A percentile compares a stretch with the other conserved stretches of the same genome.
Evolutionary conservation across 2,888 invertebrate genomes (phyloP).

Genomic region (Petrophora chlorosata): DNA sequence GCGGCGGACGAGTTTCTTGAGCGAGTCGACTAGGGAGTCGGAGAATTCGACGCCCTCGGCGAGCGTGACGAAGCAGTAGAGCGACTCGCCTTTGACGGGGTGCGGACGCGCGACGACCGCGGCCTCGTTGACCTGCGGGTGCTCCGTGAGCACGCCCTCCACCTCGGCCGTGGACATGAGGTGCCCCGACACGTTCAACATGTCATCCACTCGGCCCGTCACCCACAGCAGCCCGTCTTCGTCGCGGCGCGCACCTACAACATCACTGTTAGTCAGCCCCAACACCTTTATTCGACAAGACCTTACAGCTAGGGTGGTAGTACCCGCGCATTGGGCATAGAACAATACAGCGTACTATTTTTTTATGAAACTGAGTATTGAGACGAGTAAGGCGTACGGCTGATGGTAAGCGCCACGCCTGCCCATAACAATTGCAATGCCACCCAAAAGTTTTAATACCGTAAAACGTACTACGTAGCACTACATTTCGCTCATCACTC

Average conservation of each 20-base stretch:
- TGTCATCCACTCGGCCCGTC: slow-evolving; percentile 98
- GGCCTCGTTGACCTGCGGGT: slow-evolving; percentile 92
- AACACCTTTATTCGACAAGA: too few relatives aligned
- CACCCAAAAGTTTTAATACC: too few relatives aligned
- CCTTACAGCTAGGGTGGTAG: too few relatives aligned
- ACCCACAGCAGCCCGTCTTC: slow-evolving; percentile 98
- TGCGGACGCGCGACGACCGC: slow-evolving; percentile 98
- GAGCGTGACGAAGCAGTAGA: slow-evolving; percentile 98
- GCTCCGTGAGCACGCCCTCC: slow-evolving; percentile 91
- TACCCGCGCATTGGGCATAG: too few relatives aligned
- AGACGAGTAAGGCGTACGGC: too few relatives aligned
- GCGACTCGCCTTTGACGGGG: slow-evolving; percentile 97
- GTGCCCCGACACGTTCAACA: slow-evolving; percentile 99
- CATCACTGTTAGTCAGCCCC: too few relatives aligned
- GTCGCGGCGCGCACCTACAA: slow-evolving; percentile 94
- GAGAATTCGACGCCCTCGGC: slow-evolving; percentile 89
- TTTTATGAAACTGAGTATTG: too few relatives aligned
- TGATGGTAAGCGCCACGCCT: too few relatives aligned
- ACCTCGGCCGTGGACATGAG: slow-evolving; percentile 98
- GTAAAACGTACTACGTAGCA: too few relatives aligned
- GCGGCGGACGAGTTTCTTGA: slow-evolving; percentile 92
- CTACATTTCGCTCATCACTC: too few relatives aligned
- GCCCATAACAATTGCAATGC: too few relatives aligned
- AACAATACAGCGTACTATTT: too few relatives aligned
- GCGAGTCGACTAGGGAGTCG: slow-evolving; percentile 86